Base-by-base conservation (phyloP, 1,140 invertebrate species). In the Drosophila nikananu region DNA sequence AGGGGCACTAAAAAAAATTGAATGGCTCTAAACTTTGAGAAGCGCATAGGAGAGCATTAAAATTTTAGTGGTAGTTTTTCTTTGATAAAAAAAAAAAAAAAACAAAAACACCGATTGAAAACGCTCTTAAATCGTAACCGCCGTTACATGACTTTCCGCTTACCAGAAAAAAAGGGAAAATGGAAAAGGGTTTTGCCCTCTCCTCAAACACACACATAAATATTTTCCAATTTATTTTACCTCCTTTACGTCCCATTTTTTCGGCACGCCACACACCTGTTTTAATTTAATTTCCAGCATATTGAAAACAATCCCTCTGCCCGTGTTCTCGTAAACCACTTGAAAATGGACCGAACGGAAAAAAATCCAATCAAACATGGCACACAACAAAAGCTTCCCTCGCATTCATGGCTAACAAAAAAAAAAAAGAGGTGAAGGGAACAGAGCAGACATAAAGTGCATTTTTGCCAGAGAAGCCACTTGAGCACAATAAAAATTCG, bases 251-350 rank as follows among this genome's bases (percentile, higher is more conserved):
- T 37, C 15, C 52, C 19, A 17, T 72, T 42, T 60, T 72, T 51
- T 71, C n/a, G 60, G 51, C 60, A 21, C 23, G 41, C 57, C 44
- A 54, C 51, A 57, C 64, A 81, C 62, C 83, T 83, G 76, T 77
- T 68, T 86, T 77, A 79, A 86, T 86, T 83, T 80, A 87, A 84
- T 84, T 75, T 76, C 59, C 62, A 83, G 72, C 81, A 84, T 80
- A 84, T 83, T 83, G 76, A 80, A 73, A 70, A 73, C 59, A 62
- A 70, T 59, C 65, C 41, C 51, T 39, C 32, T 17, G 21, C 39
- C 62, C 5, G 19, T 19, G 23, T 19, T 59, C 67, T 60, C 54
- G 23, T 55, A 59, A 61, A 35, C 46, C 35, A 61, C 64, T 71
- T 17, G n/a, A 70, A 65, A 71, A 67, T 65, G 44, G 48, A 61